phyloP scores from a whole-genome alignment of 1,140 invertebrate genomes.

The Subanguina moxae region DNA sequence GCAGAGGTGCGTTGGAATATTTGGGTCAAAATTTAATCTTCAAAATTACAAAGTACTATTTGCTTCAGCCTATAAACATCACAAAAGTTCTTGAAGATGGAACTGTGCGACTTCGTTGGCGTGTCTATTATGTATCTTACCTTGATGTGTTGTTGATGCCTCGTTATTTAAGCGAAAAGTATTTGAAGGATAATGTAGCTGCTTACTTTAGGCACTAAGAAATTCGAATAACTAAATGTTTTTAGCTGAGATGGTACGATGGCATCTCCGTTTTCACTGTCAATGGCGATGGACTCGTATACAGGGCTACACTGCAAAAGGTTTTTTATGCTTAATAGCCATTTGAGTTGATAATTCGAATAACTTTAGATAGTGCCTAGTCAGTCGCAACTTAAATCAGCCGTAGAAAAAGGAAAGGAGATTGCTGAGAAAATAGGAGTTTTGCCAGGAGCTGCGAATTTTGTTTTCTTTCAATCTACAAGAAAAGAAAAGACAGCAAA shows the following conservation, averaged over 20 bases:
- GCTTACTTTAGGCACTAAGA: background rate
- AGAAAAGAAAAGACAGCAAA: too few relatives aligned
- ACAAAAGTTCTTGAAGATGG: slow-evolving; percentile 34
- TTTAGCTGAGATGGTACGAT: slow-evolving; percentile 37
- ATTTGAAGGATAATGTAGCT: slow-evolving; percentile 33
- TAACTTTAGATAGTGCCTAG: too few relatives aligned
- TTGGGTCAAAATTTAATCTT: too few relatives aligned
- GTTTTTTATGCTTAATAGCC: too few relatives aligned
- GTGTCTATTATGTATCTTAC: slow-evolving; percentile 33
- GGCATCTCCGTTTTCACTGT: slow-evolving; percentile 40
- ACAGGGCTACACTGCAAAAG: slow-evolving; percentile 35
- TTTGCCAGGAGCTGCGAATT: too few relatives aligned
- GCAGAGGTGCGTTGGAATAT: too few relatives aligned
- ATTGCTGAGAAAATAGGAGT: too few relatives aligned
- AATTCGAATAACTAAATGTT: slow-evolving; percentile 5
- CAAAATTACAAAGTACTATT: background rate
- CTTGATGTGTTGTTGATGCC: slow-evolving; percentile 15
- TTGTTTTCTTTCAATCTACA: too few relatives aligned
- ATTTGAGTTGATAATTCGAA: too few relatives aligned
- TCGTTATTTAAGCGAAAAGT: slow-evolving; percentile 19
- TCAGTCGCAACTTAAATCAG: too few relatives aligned
- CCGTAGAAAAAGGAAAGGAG: too few relatives aligned
- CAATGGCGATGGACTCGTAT: slow-evolving; percentile 35
- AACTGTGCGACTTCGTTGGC: slow-evolving; percentile 39
- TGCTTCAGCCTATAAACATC: slow-evolving; percentile 28